Base-by-base conservation (phyloP, 1,140 invertebrate species). In the Papilio dardanus region DNA sequence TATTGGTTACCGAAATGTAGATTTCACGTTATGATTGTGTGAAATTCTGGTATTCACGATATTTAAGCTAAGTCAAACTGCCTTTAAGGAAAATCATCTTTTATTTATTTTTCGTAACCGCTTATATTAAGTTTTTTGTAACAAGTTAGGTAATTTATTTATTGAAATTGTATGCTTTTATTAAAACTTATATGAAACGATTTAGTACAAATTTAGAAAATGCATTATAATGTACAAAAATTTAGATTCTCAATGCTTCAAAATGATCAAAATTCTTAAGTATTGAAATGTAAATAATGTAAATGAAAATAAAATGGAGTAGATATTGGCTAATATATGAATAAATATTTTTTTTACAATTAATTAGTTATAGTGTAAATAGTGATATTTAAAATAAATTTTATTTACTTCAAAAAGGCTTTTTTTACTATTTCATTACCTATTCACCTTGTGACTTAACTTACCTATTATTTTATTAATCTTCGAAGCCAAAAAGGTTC, bases 141-240 rank as follows among this genome's bases (percentile, higher is more conserved):
- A 58, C 40, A 40, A 76, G 75, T 75, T 76, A 74, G 74, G 35
- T 81, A 71, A 81, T 77, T 81, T 79, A 77, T 77, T 81, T 77
- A 79, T 81, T 79, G 19, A 58, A 58, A 54, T 73, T 73, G 14
- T 71, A 24, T 58, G 37, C 67, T 54, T 16, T 24, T 68, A 33
- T n/a, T n/a, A n/a, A n/a, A n/a, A 75, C 66, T 21, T 73, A 76
- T 75, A 76, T 66, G 5, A 62, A 79, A 81, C 78, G 71, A 78
- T 76, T 79, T 85, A 89, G 87, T 90, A 90, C 86, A 88, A 88
- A 87, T 79, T 71, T 46, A 77, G 82, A 81, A 67, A 62, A 78
- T 81, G 83, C 86, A 82, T 86, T 88, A 86, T 54, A 81, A 83
- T 86, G 86, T 90, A 87, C 87, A 90, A 88, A 89, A 73, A 40